Conservation (phyloP, 2,113 vertebrate genomes). For the Brienomyrus longianalis region DNA sequence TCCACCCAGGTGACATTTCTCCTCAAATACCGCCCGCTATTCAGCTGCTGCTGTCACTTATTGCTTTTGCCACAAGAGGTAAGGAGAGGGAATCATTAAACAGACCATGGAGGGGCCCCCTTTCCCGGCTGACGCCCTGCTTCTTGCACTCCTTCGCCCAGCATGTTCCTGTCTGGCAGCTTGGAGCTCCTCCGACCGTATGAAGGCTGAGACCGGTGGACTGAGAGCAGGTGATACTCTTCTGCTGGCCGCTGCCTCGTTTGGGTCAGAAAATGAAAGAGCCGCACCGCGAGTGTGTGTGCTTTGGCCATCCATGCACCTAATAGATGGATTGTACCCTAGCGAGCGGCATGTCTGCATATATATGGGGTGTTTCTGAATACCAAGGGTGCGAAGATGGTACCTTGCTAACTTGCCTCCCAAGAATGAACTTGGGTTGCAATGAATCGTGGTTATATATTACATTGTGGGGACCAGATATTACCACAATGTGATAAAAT, state of each 20-base stretch:
- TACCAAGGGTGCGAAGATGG: no score
- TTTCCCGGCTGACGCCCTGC: neutral
- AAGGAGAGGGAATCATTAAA: slow-evolving; percentile 54
- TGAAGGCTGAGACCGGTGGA: neutral
- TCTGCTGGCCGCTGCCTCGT: neutral
- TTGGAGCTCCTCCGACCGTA: neutral
- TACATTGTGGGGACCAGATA: no score
- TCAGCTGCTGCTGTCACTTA: slow-evolving; percentile 44
- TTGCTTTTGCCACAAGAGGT: slow-evolving; percentile 45
- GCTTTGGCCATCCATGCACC: neutral
- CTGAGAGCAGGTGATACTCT: neutral
- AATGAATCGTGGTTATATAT: no score
- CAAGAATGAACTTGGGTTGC: no score
- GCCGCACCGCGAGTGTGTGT: neutral
- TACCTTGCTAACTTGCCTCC: no score
- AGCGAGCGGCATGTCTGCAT: neutral
- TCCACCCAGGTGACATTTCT: slow-evolving; percentile 56
- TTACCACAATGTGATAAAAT: no score
- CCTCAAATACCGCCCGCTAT: slow-evolving; percentile 60
- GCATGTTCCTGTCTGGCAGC: neutral
- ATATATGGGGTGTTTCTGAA: neutral
- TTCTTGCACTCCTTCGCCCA: neutral
- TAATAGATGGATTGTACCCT: neutral
- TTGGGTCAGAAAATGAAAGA: neutral
- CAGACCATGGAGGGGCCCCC: slow-evolving; percentile 34